Percentiles rank a stretch among this genome's conserved stretches.
These are phyloP conservation scores for Maconellicoccus hirsutus DNA, from an alignment of 1,140 invertebrate genomes.

Conservation along the genomic window DNA sequence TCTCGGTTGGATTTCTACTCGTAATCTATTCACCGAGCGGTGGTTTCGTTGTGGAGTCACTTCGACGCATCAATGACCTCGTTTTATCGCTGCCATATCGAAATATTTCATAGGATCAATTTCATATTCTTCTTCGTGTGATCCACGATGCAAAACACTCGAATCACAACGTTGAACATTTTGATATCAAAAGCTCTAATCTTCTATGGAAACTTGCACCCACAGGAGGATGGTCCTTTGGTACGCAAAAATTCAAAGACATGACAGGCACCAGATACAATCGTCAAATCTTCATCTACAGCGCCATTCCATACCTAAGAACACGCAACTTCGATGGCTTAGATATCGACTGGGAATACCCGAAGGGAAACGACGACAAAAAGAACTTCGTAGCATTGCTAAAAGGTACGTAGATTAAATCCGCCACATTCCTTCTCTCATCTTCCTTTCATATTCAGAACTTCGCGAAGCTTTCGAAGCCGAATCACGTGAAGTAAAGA, in stretches of 20 bases:
- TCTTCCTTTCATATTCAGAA: conserved; percentile 46
- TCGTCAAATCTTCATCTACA: conserved; percentile 86
- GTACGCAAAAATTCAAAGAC: conserved; percentile 89
- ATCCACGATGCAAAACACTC: too few relatives aligned
- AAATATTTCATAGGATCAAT: too few relatives aligned
- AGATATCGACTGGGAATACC: conserved; percentile 96
- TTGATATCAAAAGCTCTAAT: too few relatives aligned
- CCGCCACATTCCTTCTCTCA: too few relatives aligned
- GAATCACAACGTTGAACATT: too few relatives aligned
- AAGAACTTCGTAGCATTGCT: conserved; percentile 83
- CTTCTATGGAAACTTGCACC: too few relatives aligned
- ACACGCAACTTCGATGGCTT: conserved; percentile 79
- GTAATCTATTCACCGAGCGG: not conserved
- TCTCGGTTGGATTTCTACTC: not conserved
- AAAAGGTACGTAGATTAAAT: conserved; percentile 51
- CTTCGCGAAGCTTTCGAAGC: conserved; percentile 84
- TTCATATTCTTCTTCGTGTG: too few relatives aligned
- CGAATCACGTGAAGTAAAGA: conserved; percentile 78
- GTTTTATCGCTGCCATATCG: too few relatives aligned
- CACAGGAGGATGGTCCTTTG: conserved; percentile 85
- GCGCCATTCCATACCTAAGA: conserved; percentile 77
- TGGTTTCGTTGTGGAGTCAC: too few relatives aligned
- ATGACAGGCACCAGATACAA: conserved; percentile 76
- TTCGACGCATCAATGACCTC: too few relatives aligned
- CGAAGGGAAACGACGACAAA: conserved; percentile 84